Evolutionary conservation across 1,140 invertebrate genomes (phyloP), one percentile per base, ranked within the genome.

Genomic region (Euura saliciscinereae): DNA sequence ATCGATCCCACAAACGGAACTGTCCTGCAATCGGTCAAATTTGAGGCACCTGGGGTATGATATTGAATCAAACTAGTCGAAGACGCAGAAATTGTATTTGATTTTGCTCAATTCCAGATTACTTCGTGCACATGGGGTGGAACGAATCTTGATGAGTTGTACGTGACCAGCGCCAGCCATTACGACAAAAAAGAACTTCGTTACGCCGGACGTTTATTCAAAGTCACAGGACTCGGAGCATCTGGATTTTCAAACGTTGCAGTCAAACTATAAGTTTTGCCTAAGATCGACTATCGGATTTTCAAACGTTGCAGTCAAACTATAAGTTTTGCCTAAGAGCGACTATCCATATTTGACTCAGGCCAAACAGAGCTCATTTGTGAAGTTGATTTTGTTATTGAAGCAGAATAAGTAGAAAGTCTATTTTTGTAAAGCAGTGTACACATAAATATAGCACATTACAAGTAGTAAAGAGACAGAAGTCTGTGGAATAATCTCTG

Each of bases 261-360:
- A 28, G 28, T 28, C 28, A 28, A 28, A 28, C 28, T 28, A 28
- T 28, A 28, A 28, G 28, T 28, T 28, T 28, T 28, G 28, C 28
- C 28, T 28, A 28, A 28, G 28, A 28, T 28, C 28, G 28, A 28
- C 28, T 2, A 89, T 90, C 13, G 92, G 91, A 44, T 87, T 87
- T 71, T 87, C 89, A 76, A 88, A 94, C 6, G 89, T 91, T 65
- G 89, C 89, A 45, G n/a, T n/a, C n/a, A n/a, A n/a, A n/a, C n/a
- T n/a, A n/a, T n/a, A n/a, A n/a, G n/a, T n/a, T n/a, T n/a, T n/a
- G n/a, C n/a, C n/a, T n/a, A n/a, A n/a, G n/a, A n/a, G n/a, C n/a
- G n/a, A n/a, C n/a, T 28, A 28, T 28, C 28, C 28, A 28, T 0
- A 28, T 28, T 28, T 1, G 28, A 28, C 28, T 28, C 28, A 28